Evolutionary conservation across 2,888 invertebrate species (phyloP), one percentile per base, ranked within the genome.

Genomic region (Drosophila acutilabella): DNA sequence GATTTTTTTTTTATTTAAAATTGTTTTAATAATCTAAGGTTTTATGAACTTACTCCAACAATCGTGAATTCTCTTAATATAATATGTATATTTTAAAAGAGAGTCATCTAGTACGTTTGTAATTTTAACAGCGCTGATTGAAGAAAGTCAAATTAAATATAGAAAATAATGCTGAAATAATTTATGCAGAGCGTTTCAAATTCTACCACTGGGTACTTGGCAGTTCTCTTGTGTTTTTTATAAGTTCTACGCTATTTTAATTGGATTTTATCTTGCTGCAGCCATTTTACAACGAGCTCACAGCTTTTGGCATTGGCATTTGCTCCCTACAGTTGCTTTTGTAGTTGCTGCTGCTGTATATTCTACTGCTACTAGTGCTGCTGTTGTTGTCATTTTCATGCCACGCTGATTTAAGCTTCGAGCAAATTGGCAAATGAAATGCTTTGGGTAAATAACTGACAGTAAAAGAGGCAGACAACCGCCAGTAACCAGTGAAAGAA

Each of bases 201-300:
- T 81, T 76, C 68, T 23, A 10, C 41, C 14, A 44, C 44, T 20
- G 13, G 6, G 14, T 23, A 30, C 44, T n/a, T 56, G 51, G 48
- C 45, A 14, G 33, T 38, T 61, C 45, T 42, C 50, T 30, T 41
- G 44, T 7, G 40, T 54, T 62, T 64, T 67, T 59, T 69, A 65
- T 60, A 72, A 83, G 60, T 83, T 83, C 62, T 69, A 41, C 74
- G 71, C 81, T 74, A 78, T 83, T 83, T 83, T 89, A 83, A 83
- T 89, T 83, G 82, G 82, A 89, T 83, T 83, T 87, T 87, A 83
- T 89, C 84, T 74, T 84, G 81, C 64, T 48, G 81, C 78, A 72
- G 65, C 84, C 71, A 70, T 75, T 88, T 80, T 67, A 75, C 78
- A 68, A 45, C 64, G 41, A 61, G 45, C 59, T 72, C 41, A 45